Conservation (phyloP, 2,888 invertebrate species). For the Poecilus cupreus region DNA sequence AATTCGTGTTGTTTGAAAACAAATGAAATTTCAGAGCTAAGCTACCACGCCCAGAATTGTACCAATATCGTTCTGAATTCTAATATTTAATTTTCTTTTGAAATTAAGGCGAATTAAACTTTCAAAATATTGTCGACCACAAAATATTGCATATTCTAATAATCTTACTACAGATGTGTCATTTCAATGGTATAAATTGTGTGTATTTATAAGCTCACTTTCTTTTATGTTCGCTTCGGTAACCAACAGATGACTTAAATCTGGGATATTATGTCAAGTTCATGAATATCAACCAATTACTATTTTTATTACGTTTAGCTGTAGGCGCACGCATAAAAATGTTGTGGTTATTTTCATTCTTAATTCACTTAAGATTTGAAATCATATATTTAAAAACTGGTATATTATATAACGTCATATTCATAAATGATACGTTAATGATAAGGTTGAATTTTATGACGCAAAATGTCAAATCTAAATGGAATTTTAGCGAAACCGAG, state of each 20-base stretch:
- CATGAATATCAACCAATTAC: background rate
- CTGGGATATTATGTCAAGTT: constrained; percentile 30
- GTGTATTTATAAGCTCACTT: constrained; percentile 7
- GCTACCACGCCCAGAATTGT: too few species aligned
- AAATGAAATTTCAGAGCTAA: too few species aligned
- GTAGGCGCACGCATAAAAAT: background rate
- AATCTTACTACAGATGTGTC: background rate
- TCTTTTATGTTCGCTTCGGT: background rate
- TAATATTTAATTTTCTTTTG: too few species aligned
- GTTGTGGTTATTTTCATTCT: too few species aligned
- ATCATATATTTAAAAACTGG: background rate
- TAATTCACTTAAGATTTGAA: background rate
- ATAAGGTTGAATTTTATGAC: background rate
- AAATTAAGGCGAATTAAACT: too few species aligned
- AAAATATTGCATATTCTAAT: constrained; percentile 7
- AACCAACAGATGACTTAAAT: background rate
- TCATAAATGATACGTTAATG: background rate
- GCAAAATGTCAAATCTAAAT: constrained; percentile 27
- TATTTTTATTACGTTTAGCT: constrained; percentile 12
- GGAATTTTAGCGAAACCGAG: background rate
- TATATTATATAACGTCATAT: background rate
- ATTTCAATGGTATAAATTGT: background rate
- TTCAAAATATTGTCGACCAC: too few species aligned
- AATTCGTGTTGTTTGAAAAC: too few species aligned
- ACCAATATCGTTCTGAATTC: too few species aligned